Conservation (phyloP, 2,797 vertebrate species). For the Myiotriccus ornatus region DNA sequence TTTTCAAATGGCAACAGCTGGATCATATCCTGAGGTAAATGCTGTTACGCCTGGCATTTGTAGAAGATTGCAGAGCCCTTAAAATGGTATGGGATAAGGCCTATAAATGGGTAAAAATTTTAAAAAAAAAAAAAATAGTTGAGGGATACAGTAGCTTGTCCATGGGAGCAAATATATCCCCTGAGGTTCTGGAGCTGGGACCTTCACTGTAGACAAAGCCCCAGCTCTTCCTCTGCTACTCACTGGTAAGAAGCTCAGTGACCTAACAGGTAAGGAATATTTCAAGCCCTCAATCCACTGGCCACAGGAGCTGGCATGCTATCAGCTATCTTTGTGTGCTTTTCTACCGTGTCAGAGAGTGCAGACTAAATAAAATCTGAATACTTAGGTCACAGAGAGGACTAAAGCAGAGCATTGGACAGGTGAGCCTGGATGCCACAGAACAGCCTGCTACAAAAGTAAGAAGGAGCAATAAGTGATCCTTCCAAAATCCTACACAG, state of each 20-base stretch:
- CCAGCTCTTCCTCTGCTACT: background rate
- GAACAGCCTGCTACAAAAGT: background rate
- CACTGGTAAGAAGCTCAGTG: background rate
- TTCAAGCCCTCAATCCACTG: background rate
- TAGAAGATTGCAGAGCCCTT: background rate
- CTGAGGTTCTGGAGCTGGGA: background rate
- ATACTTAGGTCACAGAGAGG: background rate
- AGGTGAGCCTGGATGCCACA: background rate
- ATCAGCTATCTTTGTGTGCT: background rate
- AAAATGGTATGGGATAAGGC: background rate
- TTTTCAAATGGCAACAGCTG: background rate
- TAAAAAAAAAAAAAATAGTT: background rate
- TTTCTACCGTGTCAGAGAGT: background rate
- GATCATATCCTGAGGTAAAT: background rate
- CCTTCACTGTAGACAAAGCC: background rate
- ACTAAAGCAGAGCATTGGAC: background rate
- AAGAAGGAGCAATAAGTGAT: background rate
- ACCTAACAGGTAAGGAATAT: background rate
- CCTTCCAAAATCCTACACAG: background rate
- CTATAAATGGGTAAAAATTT: background rate
- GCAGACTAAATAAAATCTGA: background rate
- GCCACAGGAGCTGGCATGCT: background rate
- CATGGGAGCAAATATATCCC: background rate
- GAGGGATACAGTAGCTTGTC: background rate
- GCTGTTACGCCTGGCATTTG: background rate